A percentile compares a stretch with the other conserved stretches of the same genome.
These are phyloP conservation scores for Pollimyrus isidori DNA, from an alignment of 2,113 vertebrate species.

Conservation along the genomic window DNA sequence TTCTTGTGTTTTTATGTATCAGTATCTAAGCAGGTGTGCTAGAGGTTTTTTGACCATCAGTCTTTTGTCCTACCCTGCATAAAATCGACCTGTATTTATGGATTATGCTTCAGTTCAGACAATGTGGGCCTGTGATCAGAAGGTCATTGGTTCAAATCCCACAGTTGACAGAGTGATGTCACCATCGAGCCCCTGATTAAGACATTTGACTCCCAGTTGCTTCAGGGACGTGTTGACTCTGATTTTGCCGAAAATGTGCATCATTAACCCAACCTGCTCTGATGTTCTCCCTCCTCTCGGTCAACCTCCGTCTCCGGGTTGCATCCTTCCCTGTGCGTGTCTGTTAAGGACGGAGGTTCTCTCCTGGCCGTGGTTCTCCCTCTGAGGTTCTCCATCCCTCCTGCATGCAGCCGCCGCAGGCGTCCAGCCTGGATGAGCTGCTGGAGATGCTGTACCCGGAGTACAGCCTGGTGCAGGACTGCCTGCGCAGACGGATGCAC, in stretches of 20 bases:
- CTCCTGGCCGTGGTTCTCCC: background rate
- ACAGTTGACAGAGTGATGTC: background rate
- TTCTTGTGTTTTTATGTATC: too few relatives aligned
- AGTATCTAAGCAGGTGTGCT: background rate
- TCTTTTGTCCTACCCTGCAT: background rate
- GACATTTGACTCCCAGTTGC: background rate
- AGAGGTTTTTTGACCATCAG: background rate
- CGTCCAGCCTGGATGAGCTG: slow-evolving; percentile 26
- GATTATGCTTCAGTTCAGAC: background rate
- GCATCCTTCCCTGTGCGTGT: background rate
- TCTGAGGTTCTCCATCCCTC: background rate
- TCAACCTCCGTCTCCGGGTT: background rate
- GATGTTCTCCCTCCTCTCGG: background rate
- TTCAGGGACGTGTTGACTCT: background rate
- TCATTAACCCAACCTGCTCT: background rate
- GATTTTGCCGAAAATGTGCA: background rate
- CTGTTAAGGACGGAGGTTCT: background rate
- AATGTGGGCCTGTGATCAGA: background rate
- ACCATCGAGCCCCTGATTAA: background rate
- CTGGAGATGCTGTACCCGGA: slow-evolving; percentile 27
- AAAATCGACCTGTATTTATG: background rate
- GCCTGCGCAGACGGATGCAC: slow-evolving; percentile 17
- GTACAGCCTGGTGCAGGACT: slow-evolving; percentile 30
- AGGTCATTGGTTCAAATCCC: background rate
- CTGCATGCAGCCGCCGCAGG: background rate